These are phyloP conservation scores for Porites rus DNA, from an alignment of 92 coral and sea anemone species.

Conservation along the genomic window DNA sequence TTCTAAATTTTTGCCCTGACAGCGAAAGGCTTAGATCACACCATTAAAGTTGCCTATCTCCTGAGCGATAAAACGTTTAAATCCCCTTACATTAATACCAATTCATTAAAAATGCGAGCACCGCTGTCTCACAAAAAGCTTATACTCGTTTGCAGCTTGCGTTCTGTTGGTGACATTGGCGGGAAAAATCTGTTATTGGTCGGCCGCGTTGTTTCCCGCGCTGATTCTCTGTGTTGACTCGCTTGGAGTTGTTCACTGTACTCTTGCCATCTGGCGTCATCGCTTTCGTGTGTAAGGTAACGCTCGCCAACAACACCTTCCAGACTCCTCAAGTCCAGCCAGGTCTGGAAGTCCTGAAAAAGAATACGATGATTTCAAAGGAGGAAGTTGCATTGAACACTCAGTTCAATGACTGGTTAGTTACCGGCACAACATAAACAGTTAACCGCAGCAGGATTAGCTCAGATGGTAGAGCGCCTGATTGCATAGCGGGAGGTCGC, in stretches of 20 bases:
- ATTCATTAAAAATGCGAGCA: slow-evolving; percentile 14
- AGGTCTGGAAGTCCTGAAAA: slow-evolving; percentile 92
- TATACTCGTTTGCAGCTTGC: slow-evolving; percentile 85
- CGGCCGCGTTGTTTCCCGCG: slow-evolving; percentile 59
- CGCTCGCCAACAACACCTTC: slow-evolving; percentile 95
- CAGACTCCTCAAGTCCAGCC: slow-evolving; percentile 95
- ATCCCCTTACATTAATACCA: neutral
- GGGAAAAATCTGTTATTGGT: slow-evolving; percentile 87
- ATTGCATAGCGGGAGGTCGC: too few species aligned
- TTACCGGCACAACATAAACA: too few species aligned
- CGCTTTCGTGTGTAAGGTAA: slow-evolving; percentile 97
- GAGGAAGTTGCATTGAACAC: too few species aligned
- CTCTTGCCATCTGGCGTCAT: slow-evolving; percentile 90
- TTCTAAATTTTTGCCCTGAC: neutral
- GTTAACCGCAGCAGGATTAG: too few species aligned
- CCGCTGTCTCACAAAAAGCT: slow-evolving; percentile 71
- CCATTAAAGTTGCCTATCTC: neutral
- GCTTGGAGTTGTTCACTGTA: slow-evolving; percentile 87
- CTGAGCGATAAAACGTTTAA: neutral
- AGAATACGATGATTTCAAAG: neutral
- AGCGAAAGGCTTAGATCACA: neutral
- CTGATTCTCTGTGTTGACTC: slow-evolving; percentile 66
- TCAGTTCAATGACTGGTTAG: too few species aligned
- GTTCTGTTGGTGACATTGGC: slow-evolving; percentile 77
- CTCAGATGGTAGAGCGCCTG: too few species aligned